Base-by-base conservation (phyloP, 2,888 invertebrate species). In the Torymus aiolomorphi region DNA sequence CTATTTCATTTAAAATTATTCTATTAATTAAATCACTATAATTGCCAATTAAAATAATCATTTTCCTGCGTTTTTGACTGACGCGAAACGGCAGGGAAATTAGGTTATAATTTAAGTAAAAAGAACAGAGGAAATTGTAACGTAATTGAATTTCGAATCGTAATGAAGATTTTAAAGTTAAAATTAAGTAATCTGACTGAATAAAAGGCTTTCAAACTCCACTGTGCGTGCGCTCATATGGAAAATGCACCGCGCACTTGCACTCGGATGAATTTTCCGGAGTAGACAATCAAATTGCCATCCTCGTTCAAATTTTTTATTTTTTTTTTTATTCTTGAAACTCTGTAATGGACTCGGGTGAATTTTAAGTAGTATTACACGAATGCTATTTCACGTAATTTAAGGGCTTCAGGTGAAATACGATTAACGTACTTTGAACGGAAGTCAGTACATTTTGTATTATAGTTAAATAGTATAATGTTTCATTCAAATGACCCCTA, bases 121-220 rank as follows among this genome's bases (percentile, higher is more conserved):
- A 5, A 57, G 18, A 57, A 11, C 18, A 57, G 18, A 12, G 18
- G 57, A 11, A 18, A 57, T n/a, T 57, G 16, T n/a, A 18, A 57
- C n/a, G 18, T 18, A 11, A 2, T 57, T 57, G 57, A 57, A 57
- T 57, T 57, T n/a, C 10, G n/a, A 42, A 42, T 42, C 42, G 49
- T 51, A 51, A 14, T 51, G 54, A 56, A 69, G 11, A 54, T 69
- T 69, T 56, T 10, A 54, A 31, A 56, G 69, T 54, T 56, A 56
- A 52, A 67, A 71, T 71, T 57, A 59, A 71, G 59, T 42, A 71
- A 71, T 71, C 49, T 61, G 61, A 24, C 3, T 61, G 51, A 61
- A 61, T 51, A 14, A 72, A 72, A 72, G 51, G 59, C 61, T 72
- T 72, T 72, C 24, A 61, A 59, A 72, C 20, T 61, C 20, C n/a